Percentiles rank a stretch among this genome's conserved stretches.
Evolutionary conservation across 2,888 invertebrate genomes (phyloP).

Genomic region (Cheilosia urbana): DNA sequence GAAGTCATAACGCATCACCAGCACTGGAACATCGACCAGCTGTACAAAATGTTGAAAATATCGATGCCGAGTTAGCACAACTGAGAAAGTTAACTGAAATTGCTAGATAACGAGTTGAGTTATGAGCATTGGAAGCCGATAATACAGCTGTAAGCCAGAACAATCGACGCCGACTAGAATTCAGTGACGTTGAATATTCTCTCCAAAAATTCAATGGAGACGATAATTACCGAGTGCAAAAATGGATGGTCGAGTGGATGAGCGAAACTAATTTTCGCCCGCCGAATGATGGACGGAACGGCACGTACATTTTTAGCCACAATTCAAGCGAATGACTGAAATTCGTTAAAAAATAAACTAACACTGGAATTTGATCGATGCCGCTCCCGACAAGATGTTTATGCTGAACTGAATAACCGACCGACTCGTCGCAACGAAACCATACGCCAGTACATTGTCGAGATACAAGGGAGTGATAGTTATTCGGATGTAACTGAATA

Average conservation of each 20-base stretch:
- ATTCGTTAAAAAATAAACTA: slow-evolving; percentile 1
- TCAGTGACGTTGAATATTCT: slow-evolving; percentile 7
- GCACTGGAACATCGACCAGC: too few species aligned
- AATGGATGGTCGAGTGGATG: slow-evolving; percentile 22
- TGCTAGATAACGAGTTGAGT: too few species aligned
- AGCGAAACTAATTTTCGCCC: slow-evolving; percentile 16
- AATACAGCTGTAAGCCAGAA: not conserved
- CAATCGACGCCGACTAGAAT: not conserved
- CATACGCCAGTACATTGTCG: slow-evolving; percentile 5
- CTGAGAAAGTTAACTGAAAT: not conserved
- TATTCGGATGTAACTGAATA: slow-evolving; percentile 7
- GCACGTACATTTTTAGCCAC: slow-evolving; percentile 21
- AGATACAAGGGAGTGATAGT: slow-evolving; percentile 32
- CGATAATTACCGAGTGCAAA: slow-evolving; percentile 10
- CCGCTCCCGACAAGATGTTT: slow-evolving; percentile 15
- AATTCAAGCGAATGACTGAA: slow-evolving; percentile 21
- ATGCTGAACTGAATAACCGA: slow-evolving; percentile 6
- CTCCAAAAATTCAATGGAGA: slow-evolving; percentile 34
- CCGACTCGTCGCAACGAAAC: not conserved
- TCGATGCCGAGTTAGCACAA: not conserved
- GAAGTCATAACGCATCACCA: too few species aligned
- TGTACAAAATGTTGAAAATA: too few species aligned
- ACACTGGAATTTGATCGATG: slow-evolving; percentile 13
- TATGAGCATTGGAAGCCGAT: slow-evolving; percentile 3
- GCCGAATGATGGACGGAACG: slow-evolving; percentile 25